Evolutionary conservation across 1,140 invertebrate genomes (phyloP).

Genomic region (Drosophila neocordata): DNA sequence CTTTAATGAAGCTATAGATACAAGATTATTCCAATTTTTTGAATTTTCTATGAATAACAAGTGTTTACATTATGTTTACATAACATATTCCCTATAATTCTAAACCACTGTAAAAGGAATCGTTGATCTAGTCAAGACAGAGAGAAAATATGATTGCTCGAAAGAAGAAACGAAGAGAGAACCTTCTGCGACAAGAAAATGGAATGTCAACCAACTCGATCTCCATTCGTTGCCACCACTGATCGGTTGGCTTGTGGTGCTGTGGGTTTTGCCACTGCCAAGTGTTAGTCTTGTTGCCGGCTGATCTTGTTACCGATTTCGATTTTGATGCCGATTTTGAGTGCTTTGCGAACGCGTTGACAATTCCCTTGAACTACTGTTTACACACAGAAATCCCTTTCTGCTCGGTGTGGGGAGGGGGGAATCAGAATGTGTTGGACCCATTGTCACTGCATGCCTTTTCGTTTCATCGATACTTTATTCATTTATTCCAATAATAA

Average conservation of each 20-base stretch:
- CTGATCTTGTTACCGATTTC: conserved; percentile 81
- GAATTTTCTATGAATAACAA: too few species aligned
- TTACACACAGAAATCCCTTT: conserved; percentile 29
- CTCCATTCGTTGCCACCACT: conserved; percentile 1
- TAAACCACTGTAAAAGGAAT: conserved; percentile 44
- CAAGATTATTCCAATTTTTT: too few species aligned
- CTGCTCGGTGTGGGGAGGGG: neutral
- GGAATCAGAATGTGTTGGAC: conserved; percentile 56
- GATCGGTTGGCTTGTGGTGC: conserved; percentile 22
- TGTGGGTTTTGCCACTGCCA: conserved; percentile 26
- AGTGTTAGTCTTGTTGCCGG: neutral
- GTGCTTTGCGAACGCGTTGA: conserved; percentile 62
- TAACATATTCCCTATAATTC: too few species aligned
- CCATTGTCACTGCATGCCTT: conserved; percentile 78
- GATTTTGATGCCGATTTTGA: conserved; percentile 80
- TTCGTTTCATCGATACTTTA: conserved; percentile 70
- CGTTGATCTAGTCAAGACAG: conserved; percentile 29
- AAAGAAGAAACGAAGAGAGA: conserved; percentile 21
- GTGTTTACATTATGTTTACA: too few species aligned
- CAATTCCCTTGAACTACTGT: conserved; percentile 72
- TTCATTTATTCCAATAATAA: conserved; percentile 83
- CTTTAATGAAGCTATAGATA: too few species aligned
- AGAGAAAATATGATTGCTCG: conserved; percentile 67
- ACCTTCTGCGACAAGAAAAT: conserved; percentile 25
- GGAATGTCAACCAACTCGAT: conserved; percentile 62